A percentile compares a stretch with the other conserved stretches of the same genome.
These are phyloP conservation scores for Helostoma temminkii DNA, from an alignment of 2,797 vertebrate species.

Conservation along the genomic window DNA sequence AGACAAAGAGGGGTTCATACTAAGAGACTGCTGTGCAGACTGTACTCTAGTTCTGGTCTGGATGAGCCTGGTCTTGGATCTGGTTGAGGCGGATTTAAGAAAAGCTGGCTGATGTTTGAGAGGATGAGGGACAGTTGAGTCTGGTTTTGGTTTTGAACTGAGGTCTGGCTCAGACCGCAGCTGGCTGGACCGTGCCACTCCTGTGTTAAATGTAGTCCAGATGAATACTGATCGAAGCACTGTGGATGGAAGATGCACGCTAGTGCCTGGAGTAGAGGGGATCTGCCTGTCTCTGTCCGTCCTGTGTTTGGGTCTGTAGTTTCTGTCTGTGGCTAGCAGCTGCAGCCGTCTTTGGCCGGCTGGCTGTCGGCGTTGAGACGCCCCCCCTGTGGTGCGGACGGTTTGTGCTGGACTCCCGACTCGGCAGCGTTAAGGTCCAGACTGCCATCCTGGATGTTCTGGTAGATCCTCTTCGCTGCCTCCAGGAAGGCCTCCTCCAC, in stretches of 20 bases:
- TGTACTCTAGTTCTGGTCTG: background rate
- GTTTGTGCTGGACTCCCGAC: slow-evolving; percentile 97
- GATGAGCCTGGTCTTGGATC: background rate
- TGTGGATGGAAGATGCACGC: slow-evolving; percentile 10
- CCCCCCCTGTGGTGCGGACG: slow-evolving; percentile 93
- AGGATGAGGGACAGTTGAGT: background rate
- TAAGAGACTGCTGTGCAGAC: background rate
- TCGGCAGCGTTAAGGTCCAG: slow-evolving; percentile 97
- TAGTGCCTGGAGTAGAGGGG: slow-evolving; percentile 23
- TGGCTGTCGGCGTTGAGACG: slow-evolving; percentile 94
- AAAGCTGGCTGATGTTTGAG: background rate
- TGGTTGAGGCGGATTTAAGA: slow-evolving; percentile 1
- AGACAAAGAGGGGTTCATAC: background rate
- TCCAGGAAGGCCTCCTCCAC: slow-evolving; percentile 98
- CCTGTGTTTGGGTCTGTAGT: slow-evolving; percentile 25
- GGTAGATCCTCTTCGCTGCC: slow-evolving; percentile 98
- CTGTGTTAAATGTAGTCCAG: slow-evolving; percentile 3
- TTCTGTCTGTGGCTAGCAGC: slow-evolving; percentile 89
- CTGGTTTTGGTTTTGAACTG: background rate
- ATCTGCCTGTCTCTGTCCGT: slow-evolving; percentile 26
- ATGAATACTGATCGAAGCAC: slow-evolving; percentile 2
- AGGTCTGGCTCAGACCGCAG: slow-evolving; percentile 1
- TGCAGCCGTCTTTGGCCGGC: slow-evolving; percentile 94
- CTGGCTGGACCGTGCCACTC: background rate
- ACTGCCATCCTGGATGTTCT: slow-evolving; percentile 98